These are phyloP conservation scores for Liopterus haemorrhoidalis DNA, from an alignment of 2,888 invertebrate species.

Conservation along the genomic window DNA sequence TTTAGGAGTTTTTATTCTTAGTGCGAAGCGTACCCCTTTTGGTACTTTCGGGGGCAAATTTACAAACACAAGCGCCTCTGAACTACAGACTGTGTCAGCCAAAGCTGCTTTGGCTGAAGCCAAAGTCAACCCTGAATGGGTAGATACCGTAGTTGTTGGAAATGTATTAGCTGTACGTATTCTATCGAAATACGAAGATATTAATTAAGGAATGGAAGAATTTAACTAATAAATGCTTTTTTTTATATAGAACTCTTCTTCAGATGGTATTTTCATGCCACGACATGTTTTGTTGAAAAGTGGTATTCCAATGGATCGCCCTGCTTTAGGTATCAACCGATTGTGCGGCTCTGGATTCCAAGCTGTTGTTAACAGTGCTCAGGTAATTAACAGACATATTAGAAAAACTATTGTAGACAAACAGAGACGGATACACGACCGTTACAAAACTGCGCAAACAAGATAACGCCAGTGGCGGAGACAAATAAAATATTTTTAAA, in stretches of 20 bases:
- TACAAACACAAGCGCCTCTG: constrained; percentile 64
- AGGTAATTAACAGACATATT: constrained; percentile 59
- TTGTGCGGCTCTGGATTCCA: constrained; percentile 98
- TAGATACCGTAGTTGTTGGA: constrained; percentile 87
- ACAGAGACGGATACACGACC: too few relatives aligned
- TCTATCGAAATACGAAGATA: too few relatives aligned
- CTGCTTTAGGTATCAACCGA: constrained; percentile 84
- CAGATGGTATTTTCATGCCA: constrained; percentile 79
- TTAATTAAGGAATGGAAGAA: constrained; percentile 2
- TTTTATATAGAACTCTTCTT: constrained; percentile 58
- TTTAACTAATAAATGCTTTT: constrained; percentile 9
- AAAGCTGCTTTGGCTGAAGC: constrained; percentile 73
- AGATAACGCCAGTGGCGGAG: too few relatives aligned
- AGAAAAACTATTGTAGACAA: not conserved
- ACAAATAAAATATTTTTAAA: too few relatives aligned
- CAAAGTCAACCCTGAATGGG: constrained; percentile 73
- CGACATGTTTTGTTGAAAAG: constrained; percentile 81
- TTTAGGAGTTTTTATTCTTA: constrained; percentile 83
- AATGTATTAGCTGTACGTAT: constrained; percentile 74
- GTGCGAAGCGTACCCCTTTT: constrained; percentile 94
- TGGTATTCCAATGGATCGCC: constrained; percentile 79
- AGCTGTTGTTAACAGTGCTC: constrained; percentile 82
- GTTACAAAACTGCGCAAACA: too few relatives aligned
- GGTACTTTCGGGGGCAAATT: constrained; percentile 89
- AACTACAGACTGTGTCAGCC: constrained; percentile 75